phyloP scores from a whole-genome alignment of 1,140 invertebrate species.

The Zaprionus lachaisei region DNA sequence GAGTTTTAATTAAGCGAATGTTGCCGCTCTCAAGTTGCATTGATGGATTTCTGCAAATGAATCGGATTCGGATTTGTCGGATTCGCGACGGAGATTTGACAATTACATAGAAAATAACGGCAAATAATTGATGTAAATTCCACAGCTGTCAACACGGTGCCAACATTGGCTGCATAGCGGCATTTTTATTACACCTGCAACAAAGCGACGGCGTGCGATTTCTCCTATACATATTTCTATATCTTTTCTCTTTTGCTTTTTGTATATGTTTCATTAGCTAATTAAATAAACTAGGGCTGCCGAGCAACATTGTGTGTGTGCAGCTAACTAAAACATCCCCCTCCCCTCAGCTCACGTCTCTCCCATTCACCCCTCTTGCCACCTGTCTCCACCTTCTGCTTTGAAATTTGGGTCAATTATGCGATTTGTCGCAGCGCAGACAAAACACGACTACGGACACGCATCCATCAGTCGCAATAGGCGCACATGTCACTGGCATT shows the following conservation, averaged over 20 bases:
- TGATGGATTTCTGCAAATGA: not conserved
- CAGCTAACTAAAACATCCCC: not conserved
- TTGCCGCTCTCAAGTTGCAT: not conserved
- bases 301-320: constrained; percentile 7
- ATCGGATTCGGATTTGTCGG: constrained; percentile 2
- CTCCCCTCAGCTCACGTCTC: not conserved
- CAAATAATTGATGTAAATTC: constrained; percentile 63
- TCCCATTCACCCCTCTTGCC: not conserved
- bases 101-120: constrained; percentile 34
- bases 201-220: constrained; percentile 15
- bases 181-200: constrained; percentile 41
- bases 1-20: constrained; percentile 4
- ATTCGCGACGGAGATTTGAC: constrained; percentile 7
- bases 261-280: constrained; percentile 66
- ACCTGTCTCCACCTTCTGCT: constrained; percentile 22
- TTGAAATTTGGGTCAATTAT: constrained; percentile 81
- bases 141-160: constrained; percentile 63
- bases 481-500: constrained; percentile 64
- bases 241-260: constrained; percentile 27
- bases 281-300: constrained; percentile 70
- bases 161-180: constrained; percentile 47
- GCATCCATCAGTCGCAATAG: constrained; percentile 66
- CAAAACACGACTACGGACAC: constrained; percentile 13
- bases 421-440: constrained; percentile 77
- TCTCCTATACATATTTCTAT: not conserved